Conservation (phyloP, 2,797 vertebrate species). For the Rhinoraja longicauda region DNA sequence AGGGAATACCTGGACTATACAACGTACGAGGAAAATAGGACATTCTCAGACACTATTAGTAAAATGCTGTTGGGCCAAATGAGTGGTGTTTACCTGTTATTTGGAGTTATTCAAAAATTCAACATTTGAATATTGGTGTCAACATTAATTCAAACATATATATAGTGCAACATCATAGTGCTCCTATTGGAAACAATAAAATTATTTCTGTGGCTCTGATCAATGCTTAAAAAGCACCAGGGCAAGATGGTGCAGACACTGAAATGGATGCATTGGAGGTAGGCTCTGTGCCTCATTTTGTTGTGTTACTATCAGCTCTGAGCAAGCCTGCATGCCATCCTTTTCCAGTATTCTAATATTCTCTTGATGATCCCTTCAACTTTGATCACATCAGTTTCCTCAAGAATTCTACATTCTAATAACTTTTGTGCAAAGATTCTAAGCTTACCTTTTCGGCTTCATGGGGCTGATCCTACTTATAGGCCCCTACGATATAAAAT, state of each 20-base stretch:
- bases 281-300: background rate
- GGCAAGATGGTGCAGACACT: background rate
- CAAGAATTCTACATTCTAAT: background rate
- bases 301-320: background rate
- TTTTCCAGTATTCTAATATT: background rate
- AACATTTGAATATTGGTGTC: background rate
- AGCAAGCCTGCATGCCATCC: background rate
- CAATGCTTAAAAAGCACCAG: background rate
- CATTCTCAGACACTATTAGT: background rate
- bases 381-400: background rate
- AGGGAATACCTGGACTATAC: background rate
- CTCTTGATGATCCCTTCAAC: background rate
- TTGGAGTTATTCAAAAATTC: background rate
- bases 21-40: background rate
- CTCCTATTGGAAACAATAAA: background rate
- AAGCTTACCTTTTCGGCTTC: background rate
- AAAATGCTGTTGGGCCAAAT: background rate
- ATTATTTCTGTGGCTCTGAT: background rate
- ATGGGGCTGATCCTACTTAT: background rate
- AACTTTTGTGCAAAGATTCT: no score
- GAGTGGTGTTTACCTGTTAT: background rate
- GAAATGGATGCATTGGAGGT: background rate
- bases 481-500: background rate
- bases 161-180: background rate
- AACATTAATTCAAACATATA: background rate